Base-by-base conservation (phyloP, 2,113 vertebrate species). In the Aegotheles bennettii region DNA sequence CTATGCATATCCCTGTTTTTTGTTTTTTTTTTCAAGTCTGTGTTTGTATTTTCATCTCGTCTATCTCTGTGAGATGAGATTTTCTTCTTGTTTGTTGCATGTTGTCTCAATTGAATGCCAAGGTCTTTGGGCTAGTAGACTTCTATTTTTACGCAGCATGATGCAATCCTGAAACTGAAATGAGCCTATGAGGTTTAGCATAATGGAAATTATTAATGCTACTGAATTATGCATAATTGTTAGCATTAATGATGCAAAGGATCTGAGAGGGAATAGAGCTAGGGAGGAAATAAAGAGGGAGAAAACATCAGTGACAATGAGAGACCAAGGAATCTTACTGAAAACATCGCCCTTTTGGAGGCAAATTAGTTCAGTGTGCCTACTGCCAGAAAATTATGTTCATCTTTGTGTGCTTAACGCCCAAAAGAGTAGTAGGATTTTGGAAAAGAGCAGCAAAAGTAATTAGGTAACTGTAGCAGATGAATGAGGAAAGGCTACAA, bases 201-300 rank as follows among this genome's bases (percentile, higher is more conserved):
- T 94, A 95, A 87, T 74, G 94, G 95, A 94, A 91, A 95, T 95
- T 93, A 95, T 94, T 97, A 94, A 95, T 94, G 93, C 51, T 88
- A 23, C 75, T 93, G 85, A 96, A 95, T 96, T 87, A 94, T 96
- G 71, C 75, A 94, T 89, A 94, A 94, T 95, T 91, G 89, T 85
- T 95, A 88, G 50, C 90, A 90, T 96, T 86, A 95, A 95, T 90
- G 89, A 94, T 96, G 87, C 92, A 93, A 80, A 95, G 75, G 43
- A 83, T 89, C 47, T 94, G 87, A 70, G 56, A 80, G 68, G 60
- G 50, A 93, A 42, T 80, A 94, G 80, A 87, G 57, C 43, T 43
- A 60, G 45, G 78, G 67, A 90, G 74, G 54, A 92, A 90, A 87
- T 73, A 85, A 78, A 90, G 70, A 84, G 47, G 51, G 33, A 83